Evolutionary conservation across 2,888 invertebrate species (phyloP).

Genomic region (Drosophila multiciliata): DNA sequence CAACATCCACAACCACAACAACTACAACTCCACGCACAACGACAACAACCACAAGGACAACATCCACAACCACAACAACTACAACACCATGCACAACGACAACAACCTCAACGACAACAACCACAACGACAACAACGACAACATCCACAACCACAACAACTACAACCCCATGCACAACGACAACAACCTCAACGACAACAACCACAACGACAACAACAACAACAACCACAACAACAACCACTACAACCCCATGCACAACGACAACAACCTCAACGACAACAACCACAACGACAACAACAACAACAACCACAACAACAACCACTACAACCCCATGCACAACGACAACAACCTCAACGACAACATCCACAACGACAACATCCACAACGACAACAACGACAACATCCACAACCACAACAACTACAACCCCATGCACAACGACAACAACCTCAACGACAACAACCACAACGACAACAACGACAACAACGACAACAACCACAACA

Average conservation of each 20-base stretch:
- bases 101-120: slow-evolving; percentile 1
- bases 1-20: slow-evolving; percentile 10
- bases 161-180: slow-evolving; percentile 9
- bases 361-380: background rate
- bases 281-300: background rate
- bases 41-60: slow-evolving; percentile 11
- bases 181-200: background rate
- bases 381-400: background rate
- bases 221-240: background rate
- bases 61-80: slow-evolving; percentile 4
- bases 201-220: background rate
- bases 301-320: background rate
- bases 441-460: background rate
- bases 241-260: background rate
- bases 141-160: background rate
- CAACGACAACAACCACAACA: background rate
- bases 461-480: slow-evolving; percentile 4
- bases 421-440: slow-evolving; percentile 13
- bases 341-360: background rate
- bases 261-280: background rate
- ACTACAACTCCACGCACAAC: slow-evolving; percentile 18
- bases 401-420: background rate
- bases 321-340: background rate
- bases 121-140: slow-evolving; percentile 1
- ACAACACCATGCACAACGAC: slow-evolving; percentile 22